Evolutionary conservation across 2,113 vertebrate species (phyloP).

Genomic region (Gadus chalcogrammus): DNA sequence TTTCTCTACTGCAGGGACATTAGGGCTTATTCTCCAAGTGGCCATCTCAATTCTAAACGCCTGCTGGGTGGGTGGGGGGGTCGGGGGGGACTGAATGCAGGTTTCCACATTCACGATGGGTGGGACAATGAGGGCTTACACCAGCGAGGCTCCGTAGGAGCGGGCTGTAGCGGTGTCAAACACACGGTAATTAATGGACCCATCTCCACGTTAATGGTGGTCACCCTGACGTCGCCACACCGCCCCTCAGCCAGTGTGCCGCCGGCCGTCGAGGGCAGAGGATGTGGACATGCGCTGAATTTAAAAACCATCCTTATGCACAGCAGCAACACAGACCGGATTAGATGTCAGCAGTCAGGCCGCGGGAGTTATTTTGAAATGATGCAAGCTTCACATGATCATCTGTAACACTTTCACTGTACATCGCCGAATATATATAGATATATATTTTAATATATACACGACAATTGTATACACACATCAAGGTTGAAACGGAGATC

Average conservation of each 20-base stretch:
- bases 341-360: not conserved
- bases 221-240: conserved; percentile 43
- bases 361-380: not conserved
- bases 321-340: not conserved
- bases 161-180: conserved; percentile 27
- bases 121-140: conserved; percentile 28
- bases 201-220: conserved; percentile 27
- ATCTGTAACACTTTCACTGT: too few species aligned
- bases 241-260: conserved; percentile 17
- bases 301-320: conserved; percentile 14
- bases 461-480: conserved; percentile 10
- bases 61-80: too few species aligned
- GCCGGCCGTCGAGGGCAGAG: conserved; percentile 20
- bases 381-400: too few species aligned
- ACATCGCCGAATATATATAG: too few species aligned
- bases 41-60: too few species aligned
- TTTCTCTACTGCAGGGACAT: too few species aligned
- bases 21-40: too few species aligned
- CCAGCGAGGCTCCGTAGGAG: conserved; percentile 17
- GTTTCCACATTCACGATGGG: not conserved
- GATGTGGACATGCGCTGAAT: conserved; percentile 21
- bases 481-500: too few species aligned
- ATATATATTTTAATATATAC: too few species aligned
- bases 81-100: too few species aligned
- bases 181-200: conserved; percentile 44